Evolutionary conservation across 37 sponge, comb jelly and placozoan species (phyloP), one percentile per base, ranked within the genome.

Genomic region (Mnemiopsis leidyi): DNA sequence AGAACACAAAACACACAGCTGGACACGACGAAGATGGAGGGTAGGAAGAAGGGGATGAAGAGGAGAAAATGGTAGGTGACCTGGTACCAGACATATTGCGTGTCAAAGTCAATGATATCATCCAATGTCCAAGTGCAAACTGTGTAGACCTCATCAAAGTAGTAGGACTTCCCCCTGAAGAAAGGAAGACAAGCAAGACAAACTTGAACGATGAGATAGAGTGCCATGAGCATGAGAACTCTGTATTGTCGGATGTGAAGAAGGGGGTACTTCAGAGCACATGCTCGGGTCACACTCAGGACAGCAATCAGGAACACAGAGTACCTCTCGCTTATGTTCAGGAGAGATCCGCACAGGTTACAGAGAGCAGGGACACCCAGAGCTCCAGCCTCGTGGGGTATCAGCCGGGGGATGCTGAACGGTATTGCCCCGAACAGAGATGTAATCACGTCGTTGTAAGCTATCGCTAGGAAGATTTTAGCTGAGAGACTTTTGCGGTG

Each of bases 1-100:
- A 35, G 20, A 29, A 79, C 82, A 79, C 82, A 79, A 9, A 79
- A 13, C 35, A 35, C 82, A 33, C 82, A 79, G 82, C 82, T 79
- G 82, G 36, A 5, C 33, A 79, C 82, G 31, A 79, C 82, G 36
- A 79, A 79, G 2, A 79, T 28, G 37, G 37, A 36, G 37, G 82
- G 82, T 29, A 79, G 82, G 82, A 79, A 79, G 36, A 79, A 79
- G 36, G 82, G 82, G 82, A 79, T 79, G 82, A 79, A 79, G 82
- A 79, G 82, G 82, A 35, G 35, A 36, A 35, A 1, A 21, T 79
- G 82, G 82, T 79, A 79, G 37, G 37, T 31, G 37, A 79, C 0
- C 82, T 79, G 82, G 29, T 79, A 79, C 37, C 38, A 79, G 82
- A 79, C 32, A 33, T 79, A 35, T 16, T 79, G 37, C 2, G 20